phyloP scores from a whole-genome alignment of 2,888 invertebrate genomes.

The Rhyacophila evoluta region DNA sequence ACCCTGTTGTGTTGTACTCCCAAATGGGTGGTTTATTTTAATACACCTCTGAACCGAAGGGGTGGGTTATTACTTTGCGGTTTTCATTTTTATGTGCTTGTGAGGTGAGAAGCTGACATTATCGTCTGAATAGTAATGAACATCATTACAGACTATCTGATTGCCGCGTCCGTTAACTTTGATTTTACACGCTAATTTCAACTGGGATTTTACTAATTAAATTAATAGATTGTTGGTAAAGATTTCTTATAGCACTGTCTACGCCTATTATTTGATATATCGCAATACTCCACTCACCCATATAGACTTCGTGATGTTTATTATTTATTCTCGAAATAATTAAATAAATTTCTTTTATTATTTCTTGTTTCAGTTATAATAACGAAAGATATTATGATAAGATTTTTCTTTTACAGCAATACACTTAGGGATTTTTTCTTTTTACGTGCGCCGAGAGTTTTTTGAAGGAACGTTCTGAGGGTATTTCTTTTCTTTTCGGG shows the following conservation, averaged over 20 bases:
- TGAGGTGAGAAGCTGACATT: neutral
- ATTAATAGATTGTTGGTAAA: neutral
- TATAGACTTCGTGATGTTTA: too few species aligned
- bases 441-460: neutral
- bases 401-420: neutral
- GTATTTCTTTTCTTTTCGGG: neutral
- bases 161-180: neutral
- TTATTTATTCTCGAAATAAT: neutral
- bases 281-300: too few species aligned
- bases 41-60: neutral
- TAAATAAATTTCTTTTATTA: neutral
- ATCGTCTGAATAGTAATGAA: neutral
- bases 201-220: neutral
- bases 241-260: neutral
- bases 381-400: neutral
- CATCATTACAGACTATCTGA: neutral
- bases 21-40: neutral
- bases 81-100: constrained; percentile 46
- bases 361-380: neutral
- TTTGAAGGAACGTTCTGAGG: neutral
- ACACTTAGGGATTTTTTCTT: neutral
- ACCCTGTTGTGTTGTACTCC: neutral
- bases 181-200: neutral
- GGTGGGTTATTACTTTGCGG: constrained; percentile 38
- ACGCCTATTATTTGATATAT: too few species aligned